Conservation (phyloP, 2,888 invertebrate species). For the Sarcophaga caerulescens region DNA sequence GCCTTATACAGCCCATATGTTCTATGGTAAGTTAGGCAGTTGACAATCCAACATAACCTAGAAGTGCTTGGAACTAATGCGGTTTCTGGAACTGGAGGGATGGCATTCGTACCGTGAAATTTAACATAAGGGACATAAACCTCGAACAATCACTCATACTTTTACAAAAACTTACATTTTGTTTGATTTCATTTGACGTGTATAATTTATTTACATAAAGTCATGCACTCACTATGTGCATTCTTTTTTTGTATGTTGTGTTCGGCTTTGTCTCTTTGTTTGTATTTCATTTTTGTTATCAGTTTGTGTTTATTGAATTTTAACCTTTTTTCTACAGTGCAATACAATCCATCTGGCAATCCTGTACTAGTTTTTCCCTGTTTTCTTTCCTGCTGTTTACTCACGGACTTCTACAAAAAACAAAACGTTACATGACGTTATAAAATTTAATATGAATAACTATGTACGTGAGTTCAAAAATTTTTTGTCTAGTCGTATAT, state of each 20-base stretch:
- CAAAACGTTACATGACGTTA: conserved; percentile 19
- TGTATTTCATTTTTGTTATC: not conserved
- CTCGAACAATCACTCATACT: not conserved
- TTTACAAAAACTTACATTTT: no score
- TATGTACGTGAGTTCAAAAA: no score
- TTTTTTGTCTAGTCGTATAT: not conserved
- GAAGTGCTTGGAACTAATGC: no score
- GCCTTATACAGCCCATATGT: no score
- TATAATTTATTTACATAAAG: no score
- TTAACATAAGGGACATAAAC: no score
- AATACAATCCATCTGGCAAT: conserved; percentile 59
- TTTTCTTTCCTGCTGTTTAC: conserved; percentile 51
- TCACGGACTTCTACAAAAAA: conserved; percentile 36
- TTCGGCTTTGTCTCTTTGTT: not conserved
- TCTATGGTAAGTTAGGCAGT: no score
- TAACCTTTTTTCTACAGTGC: conserved; percentile 13
- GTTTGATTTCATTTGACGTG: no score
- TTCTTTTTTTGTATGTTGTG: not conserved
- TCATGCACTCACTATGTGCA: conserved; percentile 8
- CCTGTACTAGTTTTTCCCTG: conserved; percentile 47
- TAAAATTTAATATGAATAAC: conserved; percentile 3
- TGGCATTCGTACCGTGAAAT: no score
- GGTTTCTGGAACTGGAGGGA: no score
- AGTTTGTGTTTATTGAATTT: conserved; percentile 9
- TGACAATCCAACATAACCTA: no score